Conservation (phyloP, 2,113 vertebrate genomes). For the Dicentrarchus labrax region DNA sequence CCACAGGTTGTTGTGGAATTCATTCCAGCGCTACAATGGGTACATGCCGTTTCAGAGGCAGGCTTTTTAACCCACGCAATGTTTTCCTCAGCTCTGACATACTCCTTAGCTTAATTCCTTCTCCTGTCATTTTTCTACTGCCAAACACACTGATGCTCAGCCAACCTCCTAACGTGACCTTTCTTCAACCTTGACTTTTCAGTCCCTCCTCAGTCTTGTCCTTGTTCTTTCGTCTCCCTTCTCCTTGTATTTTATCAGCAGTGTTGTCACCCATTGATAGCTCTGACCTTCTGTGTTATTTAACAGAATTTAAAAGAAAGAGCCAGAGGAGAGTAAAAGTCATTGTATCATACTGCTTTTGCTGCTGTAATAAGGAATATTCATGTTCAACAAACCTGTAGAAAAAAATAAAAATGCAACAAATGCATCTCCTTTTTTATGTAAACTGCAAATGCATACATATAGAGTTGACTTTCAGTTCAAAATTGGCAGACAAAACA, state of each 20-base stretch:
- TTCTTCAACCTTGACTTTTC: slow-evolving; percentile 41
- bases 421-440: background rate
- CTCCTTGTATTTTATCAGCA: slow-evolving; percentile 20
- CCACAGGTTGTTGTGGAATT: background rate
- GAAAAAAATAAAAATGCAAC: too few species aligned
- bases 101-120: background rate
- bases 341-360: background rate
- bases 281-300: slow-evolving; percentile 58
- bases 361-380: background rate
- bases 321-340: background rate
- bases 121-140: background rate
- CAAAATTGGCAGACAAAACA: background rate
- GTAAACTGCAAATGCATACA: too few species aligned
- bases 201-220: background rate
- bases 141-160: background rate
- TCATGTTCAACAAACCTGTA: background rate
- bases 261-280: slow-evolving; percentile 30
- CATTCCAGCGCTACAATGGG: background rate
- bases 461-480: background rate
- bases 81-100: background rate
- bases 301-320: too few species aligned
- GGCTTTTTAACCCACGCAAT: background rate
- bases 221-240: too few species aligned
- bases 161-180: slow-evolving; percentile 32
- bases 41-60: background rate